Percentiles rank a stretch among this genome's conserved stretches.
Evolutionary conservation across 2,797 vertebrate genomes (phyloP).

Genomic region (Hypotaenidia philippensis): DNA sequence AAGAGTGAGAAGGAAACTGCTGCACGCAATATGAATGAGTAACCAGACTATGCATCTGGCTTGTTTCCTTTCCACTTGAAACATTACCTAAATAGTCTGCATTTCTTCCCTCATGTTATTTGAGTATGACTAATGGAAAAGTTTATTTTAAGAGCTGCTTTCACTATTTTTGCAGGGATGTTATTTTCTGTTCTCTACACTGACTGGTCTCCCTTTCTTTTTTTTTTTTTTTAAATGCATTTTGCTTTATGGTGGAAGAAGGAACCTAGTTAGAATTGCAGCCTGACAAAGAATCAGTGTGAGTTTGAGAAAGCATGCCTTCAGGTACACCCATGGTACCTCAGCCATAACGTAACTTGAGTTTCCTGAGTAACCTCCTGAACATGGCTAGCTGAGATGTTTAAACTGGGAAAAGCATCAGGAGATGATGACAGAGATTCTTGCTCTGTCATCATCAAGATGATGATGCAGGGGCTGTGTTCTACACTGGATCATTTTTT

Average conservation of each 20-base stretch:
- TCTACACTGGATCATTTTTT: background rate
- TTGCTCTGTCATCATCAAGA: background rate
- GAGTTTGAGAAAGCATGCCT: background rate
- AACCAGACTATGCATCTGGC: background rate
- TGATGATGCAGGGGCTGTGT: background rate
- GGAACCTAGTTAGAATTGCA: background rate
- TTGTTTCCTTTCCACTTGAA: background rate
- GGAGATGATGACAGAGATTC: background rate
- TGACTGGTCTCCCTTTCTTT: background rate
- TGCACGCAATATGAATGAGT: background rate
- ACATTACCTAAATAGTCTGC: background rate
- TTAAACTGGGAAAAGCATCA: background rate
- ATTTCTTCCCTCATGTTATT: background rate
- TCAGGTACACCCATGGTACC: background rate
- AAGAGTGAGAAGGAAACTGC: background rate
- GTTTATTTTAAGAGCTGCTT: background rate
- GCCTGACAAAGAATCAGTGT: background rate
- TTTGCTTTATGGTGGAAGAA: background rate
- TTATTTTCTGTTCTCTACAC: background rate
- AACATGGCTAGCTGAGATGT: background rate
- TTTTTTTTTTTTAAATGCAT: background rate
- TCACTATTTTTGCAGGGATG: background rate
- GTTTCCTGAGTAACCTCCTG: background rate
- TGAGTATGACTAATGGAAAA: background rate
- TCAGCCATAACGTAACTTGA: accelerated